phyloP scores from a whole-genome alignment of 2,113 vertebrate species.

The Bungarus multicinctus region DNA sequence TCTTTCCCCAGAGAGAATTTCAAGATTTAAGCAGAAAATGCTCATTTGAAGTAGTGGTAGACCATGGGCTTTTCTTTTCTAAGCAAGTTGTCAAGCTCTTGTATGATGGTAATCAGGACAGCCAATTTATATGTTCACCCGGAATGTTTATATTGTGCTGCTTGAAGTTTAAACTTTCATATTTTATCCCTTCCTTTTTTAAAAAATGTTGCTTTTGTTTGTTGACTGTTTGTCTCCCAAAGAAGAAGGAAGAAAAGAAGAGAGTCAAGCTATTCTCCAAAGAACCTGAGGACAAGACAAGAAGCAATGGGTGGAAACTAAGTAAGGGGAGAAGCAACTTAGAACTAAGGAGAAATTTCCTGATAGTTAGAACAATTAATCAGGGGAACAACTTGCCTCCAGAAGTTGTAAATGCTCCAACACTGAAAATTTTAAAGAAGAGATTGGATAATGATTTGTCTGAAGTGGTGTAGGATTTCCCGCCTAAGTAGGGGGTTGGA shows the following conservation, averaged over 20 bases:
- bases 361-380: too few relatives aligned
- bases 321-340: too few relatives aligned
- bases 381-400: too few relatives aligned
- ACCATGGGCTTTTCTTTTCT: background rate
- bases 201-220: background rate
- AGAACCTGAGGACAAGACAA: too few relatives aligned
- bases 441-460: too few relatives aligned
- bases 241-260: background rate
- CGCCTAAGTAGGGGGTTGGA: too few relatives aligned
- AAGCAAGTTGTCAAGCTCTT: background rate
- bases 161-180: background rate
- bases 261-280: too few relatives aligned
- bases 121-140: background rate
- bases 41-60: background rate
- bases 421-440: too few relatives aligned
- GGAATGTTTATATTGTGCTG: background rate
- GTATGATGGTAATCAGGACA: background rate
- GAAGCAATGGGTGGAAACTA: too few relatives aligned
- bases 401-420: too few relatives aligned
- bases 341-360: too few relatives aligned
- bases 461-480: too few relatives aligned
- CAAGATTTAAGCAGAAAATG: background rate
- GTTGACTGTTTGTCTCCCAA: background rate
- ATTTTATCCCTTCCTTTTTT: background rate
- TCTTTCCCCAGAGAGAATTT: background rate